Evolutionary conservation across 2,797 vertebrate genomes (phyloP).

Genomic region (Masticophis lateralis): DNA sequence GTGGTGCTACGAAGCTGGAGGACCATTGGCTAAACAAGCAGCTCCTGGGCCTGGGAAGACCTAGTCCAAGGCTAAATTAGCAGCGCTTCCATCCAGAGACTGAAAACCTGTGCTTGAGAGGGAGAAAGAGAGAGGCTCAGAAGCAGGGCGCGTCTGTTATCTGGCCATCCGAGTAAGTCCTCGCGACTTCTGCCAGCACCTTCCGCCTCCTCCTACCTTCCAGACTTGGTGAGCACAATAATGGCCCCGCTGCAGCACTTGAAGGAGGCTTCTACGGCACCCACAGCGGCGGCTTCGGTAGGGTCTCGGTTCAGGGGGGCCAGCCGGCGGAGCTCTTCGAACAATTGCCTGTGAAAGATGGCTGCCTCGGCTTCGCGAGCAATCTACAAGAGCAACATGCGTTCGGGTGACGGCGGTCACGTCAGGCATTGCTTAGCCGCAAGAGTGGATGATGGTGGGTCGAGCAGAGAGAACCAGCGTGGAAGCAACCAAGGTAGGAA

Average conservation of each 20-base stretch:
- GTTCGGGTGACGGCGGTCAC: constrained; percentile 61
- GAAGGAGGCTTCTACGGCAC: constrained; percentile 95
- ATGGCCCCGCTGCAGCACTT: constrained; percentile 97
- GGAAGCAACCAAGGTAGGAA: not conserved
- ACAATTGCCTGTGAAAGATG: constrained; percentile 97
- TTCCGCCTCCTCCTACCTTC: constrained; percentile 86
- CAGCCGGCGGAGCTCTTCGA: constrained; percentile 92
- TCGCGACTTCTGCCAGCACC: constrained; percentile 34
- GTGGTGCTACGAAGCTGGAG: not conserved
- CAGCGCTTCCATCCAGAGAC: not conserved
- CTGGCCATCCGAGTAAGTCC: constrained; percentile 39
- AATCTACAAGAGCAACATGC: constrained; percentile 81
- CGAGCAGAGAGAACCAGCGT: constrained; percentile 11
- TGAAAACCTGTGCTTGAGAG: not conserved
- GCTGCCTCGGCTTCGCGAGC: constrained; percentile 97
- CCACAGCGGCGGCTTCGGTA: constrained; percentile 90
- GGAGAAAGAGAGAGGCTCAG: not conserved
- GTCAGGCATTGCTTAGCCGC: constrained; percentile 44
- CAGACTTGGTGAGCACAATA: constrained; percentile 94
- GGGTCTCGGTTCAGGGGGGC: constrained; percentile 93
- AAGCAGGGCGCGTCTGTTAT: not conserved
- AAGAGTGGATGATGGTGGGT: constrained; percentile 2
- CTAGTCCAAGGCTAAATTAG: not conserved
- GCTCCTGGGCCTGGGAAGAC: not conserved
- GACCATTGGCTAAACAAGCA: not conserved